Evolutionary conservation across 2,888 invertebrate genomes (phyloP), one percentile per base, ranked within the genome.

Genomic region (Monochamus alternatus): DNA sequence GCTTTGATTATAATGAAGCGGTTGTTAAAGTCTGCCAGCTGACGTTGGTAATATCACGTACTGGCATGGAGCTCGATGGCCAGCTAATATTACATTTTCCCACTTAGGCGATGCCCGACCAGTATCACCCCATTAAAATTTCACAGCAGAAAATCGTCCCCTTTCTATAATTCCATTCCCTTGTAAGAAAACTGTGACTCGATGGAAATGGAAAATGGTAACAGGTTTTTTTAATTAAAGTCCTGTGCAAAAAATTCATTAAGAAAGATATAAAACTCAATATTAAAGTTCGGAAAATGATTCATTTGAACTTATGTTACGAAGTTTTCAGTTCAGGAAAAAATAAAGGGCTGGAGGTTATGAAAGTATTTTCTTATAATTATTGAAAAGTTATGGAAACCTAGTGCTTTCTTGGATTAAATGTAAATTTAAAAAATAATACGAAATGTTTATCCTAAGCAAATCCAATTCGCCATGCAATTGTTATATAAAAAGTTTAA

Each of bases 1-100:
- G 68, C 75, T 76, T 77, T 43, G 80, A 79, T 79, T 79, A 79
- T 80, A 81, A 82, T 82, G 78, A 79, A 80, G 79, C 74, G 73
- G 76, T 80, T 80, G 77, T 80, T 78, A 78, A 75, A 80, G 76
- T 77, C 78, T 59, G 69, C 76, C 66, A 81, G 81, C 81, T 78
- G 81, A 66, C 76, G 81, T 66, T 60, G 60, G 75, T 75, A 80
- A 80, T 81, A 79, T 79, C 80, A 81, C 76, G 78, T 77, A 74
- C 78, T 60, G 63, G 78, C 75, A 78, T 55, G 55, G 73, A 74
- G 80, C 80, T 79, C 76, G 74, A 80, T 79, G 76, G 77, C 73
- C 78, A 75, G 79, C 78, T 80, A 79, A 79, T 80, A 77, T 79
- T 68, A 75, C 78, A 74, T 74, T 78, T 69, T 52, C 66, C 68